phyloP scores from a whole-genome alignment of 2,888 invertebrate genomes.

The Melieria omissa region DNA sequence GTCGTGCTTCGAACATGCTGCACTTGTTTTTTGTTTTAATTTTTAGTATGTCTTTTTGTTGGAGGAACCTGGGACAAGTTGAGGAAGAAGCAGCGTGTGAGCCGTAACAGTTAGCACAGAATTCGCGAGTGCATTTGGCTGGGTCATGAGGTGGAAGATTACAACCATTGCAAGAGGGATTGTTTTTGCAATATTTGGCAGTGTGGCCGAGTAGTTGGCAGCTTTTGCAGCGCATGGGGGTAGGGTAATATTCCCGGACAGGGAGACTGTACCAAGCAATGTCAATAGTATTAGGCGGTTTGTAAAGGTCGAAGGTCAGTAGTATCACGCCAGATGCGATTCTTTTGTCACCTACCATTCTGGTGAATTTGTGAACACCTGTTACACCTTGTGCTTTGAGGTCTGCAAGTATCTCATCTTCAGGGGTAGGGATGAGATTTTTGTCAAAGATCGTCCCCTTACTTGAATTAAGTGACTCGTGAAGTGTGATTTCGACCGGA shows the following conservation, averaged over 20 bases:
- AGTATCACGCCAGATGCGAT: conserved; percentile 28
- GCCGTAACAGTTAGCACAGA: conserved; percentile 16
- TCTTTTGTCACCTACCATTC: conserved; percentile 10
- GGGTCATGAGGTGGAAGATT: conserved; percentile 7
- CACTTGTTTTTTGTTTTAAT: conserved; percentile 2
- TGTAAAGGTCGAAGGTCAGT: conserved; percentile 36
- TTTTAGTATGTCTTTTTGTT: background rate
- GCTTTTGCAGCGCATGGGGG: conserved; percentile 37
- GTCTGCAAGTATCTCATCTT: conserved; percentile 1
- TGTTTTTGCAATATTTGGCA: background rate
- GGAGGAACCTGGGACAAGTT: background rate
- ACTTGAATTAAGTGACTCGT: background rate
- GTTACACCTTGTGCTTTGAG: conserved; percentile 10
- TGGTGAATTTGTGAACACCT: conserved; percentile 16
- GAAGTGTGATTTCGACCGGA: background rate
- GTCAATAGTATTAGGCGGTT: conserved; percentile 21
- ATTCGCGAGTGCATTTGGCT: background rate
- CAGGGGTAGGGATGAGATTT: background rate
- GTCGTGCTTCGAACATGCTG: background rate
- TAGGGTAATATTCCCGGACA: conserved; percentile 36
- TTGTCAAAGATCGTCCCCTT: background rate
- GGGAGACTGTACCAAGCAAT: conserved; percentile 33
- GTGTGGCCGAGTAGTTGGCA: conserved; percentile 26
- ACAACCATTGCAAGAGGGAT: background rate
- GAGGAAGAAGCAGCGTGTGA: conserved; percentile 6